phyloP scores from a whole-genome alignment of 2,797 vertebrate species.

The Malurus leucopterus region DNA sequence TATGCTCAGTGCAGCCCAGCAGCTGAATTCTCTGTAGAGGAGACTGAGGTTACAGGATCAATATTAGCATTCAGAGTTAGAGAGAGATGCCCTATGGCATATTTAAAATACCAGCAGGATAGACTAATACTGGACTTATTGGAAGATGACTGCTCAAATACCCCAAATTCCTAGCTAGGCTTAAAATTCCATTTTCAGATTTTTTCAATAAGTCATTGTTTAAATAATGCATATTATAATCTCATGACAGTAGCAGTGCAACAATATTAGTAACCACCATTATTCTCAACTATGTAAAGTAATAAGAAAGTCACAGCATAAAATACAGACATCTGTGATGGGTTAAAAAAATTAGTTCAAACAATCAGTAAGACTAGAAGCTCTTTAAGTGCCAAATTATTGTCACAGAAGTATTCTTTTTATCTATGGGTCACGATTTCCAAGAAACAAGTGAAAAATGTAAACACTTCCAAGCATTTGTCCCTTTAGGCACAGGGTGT shows the following conservation, averaged over 20 bases:
- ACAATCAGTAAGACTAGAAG: conserved; percentile 14
- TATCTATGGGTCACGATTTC: conserved; percentile 42
- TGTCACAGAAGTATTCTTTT: conserved; percentile 27
- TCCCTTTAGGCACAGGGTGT: conserved; percentile 11
- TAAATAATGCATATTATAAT: neutral
- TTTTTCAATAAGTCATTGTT: neutral
- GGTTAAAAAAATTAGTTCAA: neutral
- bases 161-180: neutral
- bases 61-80: neutral
- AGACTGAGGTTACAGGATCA: neutral
- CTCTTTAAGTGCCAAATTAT: conserved; percentile 8
- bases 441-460: conserved; percentile 41
- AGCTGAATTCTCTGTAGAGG: neutral
- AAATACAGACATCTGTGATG: neutral
- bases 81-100: neutral
- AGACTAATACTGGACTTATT: neutral
- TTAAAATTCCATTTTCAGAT: neutral
- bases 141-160: neutral
- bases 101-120: neutral
- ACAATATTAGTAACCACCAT: neutral
- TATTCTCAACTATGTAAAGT: neutral
- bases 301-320: neutral
- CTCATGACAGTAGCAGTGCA: neutral
- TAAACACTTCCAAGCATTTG: conserved; percentile 48
- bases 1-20: neutral